Percentiles rank a stretch among this genome's conserved stretches.
Conservation (phyloP, 2,113 vertebrate species). For the Amia ocellicauda region DNA sequence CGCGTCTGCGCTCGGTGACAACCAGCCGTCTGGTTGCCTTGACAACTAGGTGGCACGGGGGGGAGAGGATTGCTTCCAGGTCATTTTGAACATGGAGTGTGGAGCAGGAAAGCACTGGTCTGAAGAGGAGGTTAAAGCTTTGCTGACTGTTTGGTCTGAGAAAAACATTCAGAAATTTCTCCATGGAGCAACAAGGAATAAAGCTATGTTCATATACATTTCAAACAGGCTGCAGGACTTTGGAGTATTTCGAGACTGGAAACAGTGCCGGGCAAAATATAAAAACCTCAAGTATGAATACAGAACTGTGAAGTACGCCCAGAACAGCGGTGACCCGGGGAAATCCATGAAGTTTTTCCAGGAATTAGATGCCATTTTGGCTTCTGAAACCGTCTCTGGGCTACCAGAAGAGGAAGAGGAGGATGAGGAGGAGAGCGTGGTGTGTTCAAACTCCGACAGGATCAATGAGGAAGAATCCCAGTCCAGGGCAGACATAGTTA, state of each 20-base stretch:
- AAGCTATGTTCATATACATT: slow-evolving; percentile 82
- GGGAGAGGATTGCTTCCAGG: slow-evolving; percentile 87
- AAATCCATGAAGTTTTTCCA: slow-evolving; percentile 71
- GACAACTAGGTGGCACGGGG: slow-evolving; percentile 85
- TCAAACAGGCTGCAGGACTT: slow-evolving; percentile 81
- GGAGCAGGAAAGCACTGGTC: slow-evolving; percentile 72
- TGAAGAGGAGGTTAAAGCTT: slow-evolving; percentile 78
- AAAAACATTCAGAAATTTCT: slow-evolving; percentile 69
- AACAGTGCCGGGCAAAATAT: slow-evolving; percentile 82
- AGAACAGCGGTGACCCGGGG: slow-evolving; percentile 55
- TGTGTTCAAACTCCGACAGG: not conserved
- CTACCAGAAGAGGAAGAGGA: slow-evolving; percentile 53
- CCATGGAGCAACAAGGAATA: slow-evolving; percentile 74
- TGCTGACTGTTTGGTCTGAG: slow-evolving; percentile 82
- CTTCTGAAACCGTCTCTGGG: slow-evolving; percentile 43
- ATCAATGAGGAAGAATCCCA: slow-evolving; percentile 2
- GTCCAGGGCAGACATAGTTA: not conserved
- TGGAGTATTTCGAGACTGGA: slow-evolving; percentile 79
- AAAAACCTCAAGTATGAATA: slow-evolving; percentile 82
- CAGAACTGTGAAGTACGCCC: slow-evolving; percentile 68
- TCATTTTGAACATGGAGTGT: slow-evolving; percentile 87
- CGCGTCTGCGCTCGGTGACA: slow-evolving; percentile 74
- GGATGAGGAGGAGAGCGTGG: slow-evolving; percentile 39
- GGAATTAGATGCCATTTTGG: slow-evolving; percentile 65
- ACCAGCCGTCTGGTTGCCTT: slow-evolving; percentile 90